Evolutionary conservation across 1,140 invertebrate species (phyloP), one percentile per base, ranked within the genome.

Genomic region (Panulirus ornatus): DNA sequence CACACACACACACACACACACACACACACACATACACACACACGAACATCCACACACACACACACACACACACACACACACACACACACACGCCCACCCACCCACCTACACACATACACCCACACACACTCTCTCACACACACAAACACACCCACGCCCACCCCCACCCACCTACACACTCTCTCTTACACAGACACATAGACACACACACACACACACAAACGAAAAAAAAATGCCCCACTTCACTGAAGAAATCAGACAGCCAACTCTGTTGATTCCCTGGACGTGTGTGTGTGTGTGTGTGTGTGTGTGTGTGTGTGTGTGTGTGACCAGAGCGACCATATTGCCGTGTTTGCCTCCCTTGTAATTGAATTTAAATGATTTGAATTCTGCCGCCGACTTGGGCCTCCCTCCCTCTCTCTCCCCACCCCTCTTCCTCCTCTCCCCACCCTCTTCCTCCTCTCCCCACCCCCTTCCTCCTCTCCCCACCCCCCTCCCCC

Each of bases 301-400:
- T 47, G 44, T 47, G 44, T 30, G 58, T 6, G 3, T 27, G 34
- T 34, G 30, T 47, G 44, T 47, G 44, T 47, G 44, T 47, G 44
- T 30, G 58, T 6, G 3, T 27, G 34, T 34, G 30, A 36, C 54
- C 30, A 84, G 3, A 38, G 36, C 38, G 16, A 30, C 84, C 84
- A 73, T 86, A 86, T 86, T 86, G 73, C 85, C 75, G 73, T 87
- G 85, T 87, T 87, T 87, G 54, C 47, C 9, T 36, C 73, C 85
- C 42, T 30, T 79, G 85, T 87, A 87, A 87, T 87, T 87, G 85
- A 87, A 87, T 87, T 87, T 87, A 79, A 87, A 87, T 76, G 73
- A 87, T 87, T 87, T 79, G 85, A 87, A 87, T 87, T 87, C 85
- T 76, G 42, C 70, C 11, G 30, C 51, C 42, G 85, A 78, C 85